Conservation (phyloP, 1,140 invertebrate species). For the Eriosoma lanigerum region DNA sequence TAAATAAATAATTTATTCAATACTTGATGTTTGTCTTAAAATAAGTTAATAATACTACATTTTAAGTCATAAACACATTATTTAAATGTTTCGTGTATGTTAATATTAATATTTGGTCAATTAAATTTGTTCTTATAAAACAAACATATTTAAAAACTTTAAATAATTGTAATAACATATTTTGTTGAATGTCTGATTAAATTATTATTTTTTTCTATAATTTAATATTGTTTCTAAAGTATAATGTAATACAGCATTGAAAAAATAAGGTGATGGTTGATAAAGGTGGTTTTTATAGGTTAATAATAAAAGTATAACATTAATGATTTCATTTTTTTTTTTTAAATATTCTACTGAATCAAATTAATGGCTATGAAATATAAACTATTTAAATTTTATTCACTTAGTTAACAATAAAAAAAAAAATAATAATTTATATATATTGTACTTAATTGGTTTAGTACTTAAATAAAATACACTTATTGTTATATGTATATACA, state of each 20-base stretch:
- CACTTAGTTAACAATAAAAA: neutral
- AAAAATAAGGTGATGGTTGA: neutral
- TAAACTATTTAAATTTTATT: neutral
- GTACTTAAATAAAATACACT: neutral
- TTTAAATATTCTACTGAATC: neutral
- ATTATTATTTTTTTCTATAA: neutral
- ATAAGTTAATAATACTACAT: too few relatives aligned
- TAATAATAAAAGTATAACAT: neutral
- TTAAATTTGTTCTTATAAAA: too few relatives aligned
- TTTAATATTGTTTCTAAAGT: neutral
- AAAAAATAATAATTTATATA: too few relatives aligned
- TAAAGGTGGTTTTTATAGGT: neutral
- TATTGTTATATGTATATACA: too few relatives aligned
- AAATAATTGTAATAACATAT: too few relatives aligned
- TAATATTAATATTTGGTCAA: too few relatives aligned
- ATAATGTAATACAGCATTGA: neutral
- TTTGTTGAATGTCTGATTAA: neutral
- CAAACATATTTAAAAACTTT: too few relatives aligned
- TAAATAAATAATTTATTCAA: too few relatives aligned
- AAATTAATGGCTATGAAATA: neutral
- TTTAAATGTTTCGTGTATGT: too few relatives aligned
- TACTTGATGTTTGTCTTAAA: too few relatives aligned
- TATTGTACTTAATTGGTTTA: slow-evolving; percentile 14
- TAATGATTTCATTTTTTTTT: neutral
- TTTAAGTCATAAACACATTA: too few relatives aligned